Evolutionary conservation across 1,140 invertebrate species (phyloP).

Genomic region (Aleiodes sp.): DNA sequence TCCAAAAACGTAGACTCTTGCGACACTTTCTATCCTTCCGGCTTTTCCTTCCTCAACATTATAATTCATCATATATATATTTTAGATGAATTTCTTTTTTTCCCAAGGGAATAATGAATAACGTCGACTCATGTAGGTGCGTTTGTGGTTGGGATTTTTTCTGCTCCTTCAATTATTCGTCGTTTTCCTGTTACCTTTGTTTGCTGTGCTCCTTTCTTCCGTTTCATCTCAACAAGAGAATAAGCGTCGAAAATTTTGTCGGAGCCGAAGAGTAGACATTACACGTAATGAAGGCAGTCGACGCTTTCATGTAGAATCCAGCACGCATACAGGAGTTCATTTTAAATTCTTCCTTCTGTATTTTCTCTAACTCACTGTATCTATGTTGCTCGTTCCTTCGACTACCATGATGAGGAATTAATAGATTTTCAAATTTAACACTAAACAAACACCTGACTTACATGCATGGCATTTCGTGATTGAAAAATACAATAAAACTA

Average conservation of each 20-base stretch:
- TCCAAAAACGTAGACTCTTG: conserved; percentile 57
- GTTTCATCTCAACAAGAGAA: not conserved
- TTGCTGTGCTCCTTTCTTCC: not conserved
- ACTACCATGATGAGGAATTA: too few species aligned
- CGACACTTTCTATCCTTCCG: conserved; percentile 19
- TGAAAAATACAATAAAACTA: too few species aligned
- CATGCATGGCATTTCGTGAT: too few species aligned
- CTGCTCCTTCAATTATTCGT: not conserved
- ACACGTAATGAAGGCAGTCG: not conserved
- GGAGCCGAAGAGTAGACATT: not conserved
- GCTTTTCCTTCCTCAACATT: not conserved
- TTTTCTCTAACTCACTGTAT: too few species aligned
- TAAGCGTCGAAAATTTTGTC: not conserved
- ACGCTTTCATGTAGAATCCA: not conserved
- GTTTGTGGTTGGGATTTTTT: not conserved
- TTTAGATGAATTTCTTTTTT: not conserved
- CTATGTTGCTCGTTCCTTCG: not conserved
- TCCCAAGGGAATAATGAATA: not conserved
- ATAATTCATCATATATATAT: not conserved
- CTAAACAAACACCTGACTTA: too few species aligned
- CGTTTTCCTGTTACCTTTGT: not conserved
- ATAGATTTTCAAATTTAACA: too few species aligned
- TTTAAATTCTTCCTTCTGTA: not conserved
- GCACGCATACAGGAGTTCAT: not conserved
- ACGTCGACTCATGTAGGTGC: not conserved